A percentile compares a stretch with the other conserved stretches of the same genome.
phyloP scores from a whole-genome alignment of 2,888 invertebrate genomes.

The Hecatera dysodea region DNA sequence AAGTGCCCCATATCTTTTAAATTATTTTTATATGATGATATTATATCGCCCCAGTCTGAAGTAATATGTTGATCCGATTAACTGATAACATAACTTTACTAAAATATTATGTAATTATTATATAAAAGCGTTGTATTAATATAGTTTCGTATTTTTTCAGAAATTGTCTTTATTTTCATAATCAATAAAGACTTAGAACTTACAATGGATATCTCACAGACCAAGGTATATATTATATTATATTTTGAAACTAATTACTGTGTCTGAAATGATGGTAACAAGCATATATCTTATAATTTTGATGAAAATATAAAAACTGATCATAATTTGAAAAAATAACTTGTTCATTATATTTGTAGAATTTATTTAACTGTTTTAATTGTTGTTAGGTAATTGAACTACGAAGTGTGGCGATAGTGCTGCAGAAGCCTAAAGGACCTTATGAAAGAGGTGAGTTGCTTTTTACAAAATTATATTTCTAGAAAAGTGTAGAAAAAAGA shows the following conservation, averaged over 20 bases:
- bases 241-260: background rate
- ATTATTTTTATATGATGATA: conserved; percentile 67
- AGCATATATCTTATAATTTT: conserved; percentile 79
- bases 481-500: background rate
- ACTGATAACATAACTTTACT: conserved; percentile 59
- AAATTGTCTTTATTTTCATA: background rate
- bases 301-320: conserved; percentile 70
- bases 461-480: background rate
- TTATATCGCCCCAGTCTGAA: conserved; percentile 83
- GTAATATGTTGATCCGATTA: conserved; percentile 76
- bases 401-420: too few species aligned
- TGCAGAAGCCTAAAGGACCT: background rate
- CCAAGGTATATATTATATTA: conserved; percentile 31
- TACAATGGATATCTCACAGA: background rate
- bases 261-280: conserved; percentile 72
- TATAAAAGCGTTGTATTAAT: background rate
- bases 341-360: background rate
- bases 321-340: conserved; percentile 12
- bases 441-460: conserved; percentile 21
- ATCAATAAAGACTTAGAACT: background rate
- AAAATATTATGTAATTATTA: too few species aligned
- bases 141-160: conserved; percentile 6
- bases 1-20: too few species aligned
- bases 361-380: background rate
- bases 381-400: conserved; percentile 7